Base-by-base conservation (phyloP, 2,113 vertebrate species). In the Bubalus kerabau region DNA sequence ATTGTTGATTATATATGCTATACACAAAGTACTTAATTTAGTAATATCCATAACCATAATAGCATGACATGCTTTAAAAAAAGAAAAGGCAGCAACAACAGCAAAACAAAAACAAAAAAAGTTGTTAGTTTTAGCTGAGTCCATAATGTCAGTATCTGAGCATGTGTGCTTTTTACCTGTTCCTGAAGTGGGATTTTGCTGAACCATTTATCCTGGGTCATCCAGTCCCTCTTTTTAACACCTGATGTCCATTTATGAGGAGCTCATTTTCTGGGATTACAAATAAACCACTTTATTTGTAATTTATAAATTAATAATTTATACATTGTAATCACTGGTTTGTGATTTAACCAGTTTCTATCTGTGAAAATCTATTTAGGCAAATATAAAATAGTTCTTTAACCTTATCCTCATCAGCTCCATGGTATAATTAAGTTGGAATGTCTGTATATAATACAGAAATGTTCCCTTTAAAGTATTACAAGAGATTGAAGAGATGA, bases 361-460 rank as follows among this genome's bases (percentile, higher is more conserved):
- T 82, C 46, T 93, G 9, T 81, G 40, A 83, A 97, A 95, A 64
- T 19, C 46, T 93, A 80, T 30, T 16, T 90, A 52, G n/a, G 62
- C 46, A 91, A 81, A 97, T 74, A 43, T 59, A 96, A 94, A 81
- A 52, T 14, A 60, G 57, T 90, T 97, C 43, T 87, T 76, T 60
- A 94, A 32, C 46, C 21, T 90, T 82, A 74, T 93, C 87, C 5
- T 95, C 21, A 67, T 90, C n/a, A 94, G 32, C 74, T 94, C 28
- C 14, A 16, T 87, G 19, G 26, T 84, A n/a, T 96, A 97, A 97
- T 89, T 81, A 94, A 50, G 17, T 94, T 87, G 60, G 92, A 95
- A 85, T 96, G 83, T 36, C 81, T 74, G 3, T 92, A 14, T 85
- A 52, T 82, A 59, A 92, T 91, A 43, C 4, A 91, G 14, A 40